These are phyloP conservation scores for Tapirus indicus DNA, from an alignment of 2,797 vertebrate species.

Conservation along the genomic window DNA sequence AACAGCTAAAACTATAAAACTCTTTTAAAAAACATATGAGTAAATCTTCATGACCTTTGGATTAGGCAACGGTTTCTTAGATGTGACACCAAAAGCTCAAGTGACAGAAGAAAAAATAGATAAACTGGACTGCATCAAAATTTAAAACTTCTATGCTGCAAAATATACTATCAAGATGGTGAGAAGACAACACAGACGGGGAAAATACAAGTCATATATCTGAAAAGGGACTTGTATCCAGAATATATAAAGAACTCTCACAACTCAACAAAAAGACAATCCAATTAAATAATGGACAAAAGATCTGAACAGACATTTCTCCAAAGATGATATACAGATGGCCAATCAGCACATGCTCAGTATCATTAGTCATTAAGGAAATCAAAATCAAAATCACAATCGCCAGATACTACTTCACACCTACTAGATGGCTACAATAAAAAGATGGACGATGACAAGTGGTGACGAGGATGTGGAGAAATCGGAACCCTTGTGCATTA, in stretches of 20 bases:
- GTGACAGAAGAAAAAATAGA: neutral
- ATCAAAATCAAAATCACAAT: neutral
- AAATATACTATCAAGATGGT: neutral
- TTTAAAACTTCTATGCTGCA: neutral
- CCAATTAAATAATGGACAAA: neutral
- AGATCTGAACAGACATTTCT: neutral
- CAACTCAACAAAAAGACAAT: neutral
- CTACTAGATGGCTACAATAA: no score
- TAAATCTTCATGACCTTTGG: neutral
- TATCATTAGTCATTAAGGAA: neutral
- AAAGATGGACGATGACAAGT: neutral
- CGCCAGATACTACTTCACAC: neutral
- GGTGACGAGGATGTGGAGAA: neutral
- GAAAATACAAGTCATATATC: neutral
- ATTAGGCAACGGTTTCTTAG: neutral
- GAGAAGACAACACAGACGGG: neutral
- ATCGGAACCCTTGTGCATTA: no score
- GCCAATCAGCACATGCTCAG: neutral
- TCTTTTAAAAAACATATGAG: neutral
- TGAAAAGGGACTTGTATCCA: neutral
- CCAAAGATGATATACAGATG: neutral
- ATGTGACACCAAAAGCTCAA: neutral
- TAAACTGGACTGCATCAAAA: neutral
- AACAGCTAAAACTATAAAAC: neutral
- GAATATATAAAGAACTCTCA: neutral